Base-by-base conservation (phyloP, 2,113 vertebrate species). In the Formicarius rufipectus region DNA sequence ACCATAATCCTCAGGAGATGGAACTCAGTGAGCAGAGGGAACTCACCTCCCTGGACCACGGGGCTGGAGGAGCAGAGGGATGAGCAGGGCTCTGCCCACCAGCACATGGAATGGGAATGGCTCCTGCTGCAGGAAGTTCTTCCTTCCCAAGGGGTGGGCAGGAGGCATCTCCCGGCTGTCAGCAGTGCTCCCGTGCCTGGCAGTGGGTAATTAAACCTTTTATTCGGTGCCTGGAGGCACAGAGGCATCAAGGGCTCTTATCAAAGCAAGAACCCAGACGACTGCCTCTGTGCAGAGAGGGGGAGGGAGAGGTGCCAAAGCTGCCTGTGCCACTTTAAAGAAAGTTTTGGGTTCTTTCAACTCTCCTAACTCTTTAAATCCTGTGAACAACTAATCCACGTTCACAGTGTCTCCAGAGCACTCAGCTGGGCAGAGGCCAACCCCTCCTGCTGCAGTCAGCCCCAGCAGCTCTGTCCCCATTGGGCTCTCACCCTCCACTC, bases 181-280 rank as follows among this genome's bases (percentile, higher is more conserved):
- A 84, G 90, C 84, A 52, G 63, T 12, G 10, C 80, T 69, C 39
- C 68, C 1, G 9, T 8, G 60, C 85, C 78, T 92, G 93, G 83
- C 94, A 94, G 72, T 81, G 92, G 69, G 88, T 97, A 97, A 97
- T 97, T 94, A 96, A 96, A 94, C 37, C 76, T 87, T 97, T 96
- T 91, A 94, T 96, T 96, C 56, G 0, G 13, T 53, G 89, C 86
- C 78, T 77, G 75, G 76, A 95, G 86, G 93, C 76, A 56, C 42
- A 3, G 72, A 93, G 83, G 80, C 90, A 94, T 95, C 93, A 60
- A 89, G 93, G 85, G 73, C 72, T 92, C 76, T 28, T 77, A 92
- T 96, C 95, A 95, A 92, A 96, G 92, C 37, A 55, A 42, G 68
- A 93, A 35, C 69, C 78, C 92, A 63, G 84, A 66, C 23, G 75